Evolutionary conservation across 2,113 vertebrate species (phyloP).

Genomic region (Cyrtonyx montezumae): DNA sequence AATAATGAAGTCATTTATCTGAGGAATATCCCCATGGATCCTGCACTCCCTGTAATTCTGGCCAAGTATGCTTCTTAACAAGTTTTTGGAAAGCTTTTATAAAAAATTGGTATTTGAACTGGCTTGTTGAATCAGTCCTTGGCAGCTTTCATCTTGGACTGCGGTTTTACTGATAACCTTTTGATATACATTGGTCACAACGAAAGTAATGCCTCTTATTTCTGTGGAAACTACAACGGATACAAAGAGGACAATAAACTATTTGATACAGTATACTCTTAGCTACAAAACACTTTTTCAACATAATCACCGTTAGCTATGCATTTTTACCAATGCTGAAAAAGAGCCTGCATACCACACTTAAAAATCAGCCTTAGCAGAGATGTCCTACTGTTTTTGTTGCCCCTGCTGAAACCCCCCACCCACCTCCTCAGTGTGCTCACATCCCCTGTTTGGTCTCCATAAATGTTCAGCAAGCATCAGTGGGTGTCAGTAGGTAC

Average conservation of each 20-base stretch:
- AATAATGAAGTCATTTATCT: neutral
- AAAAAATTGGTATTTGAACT: neutral
- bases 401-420: neutral
- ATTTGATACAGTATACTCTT: neutral
- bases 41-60: neutral
- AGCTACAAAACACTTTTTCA: neutral
- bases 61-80: neutral
- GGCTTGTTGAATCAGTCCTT: neutral
- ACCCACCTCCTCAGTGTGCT: neutral
- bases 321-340: too few relatives aligned
- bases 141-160: neutral
- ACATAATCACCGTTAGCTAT: neutral
- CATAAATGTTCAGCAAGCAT: neutral
- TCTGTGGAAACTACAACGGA: neutral
- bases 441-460: neutral
- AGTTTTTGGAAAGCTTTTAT: neutral
- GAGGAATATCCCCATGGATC: neutral
- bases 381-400: neutral
- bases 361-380: too few relatives aligned
- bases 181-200: neutral
- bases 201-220: neutral
- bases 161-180: neutral
- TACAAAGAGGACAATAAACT: neutral
- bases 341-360: neutral
- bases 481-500: neutral